Evolutionary conservation across 2,888 invertebrate species (phyloP).

Genomic region (Hemaris fuciformis): DNA sequence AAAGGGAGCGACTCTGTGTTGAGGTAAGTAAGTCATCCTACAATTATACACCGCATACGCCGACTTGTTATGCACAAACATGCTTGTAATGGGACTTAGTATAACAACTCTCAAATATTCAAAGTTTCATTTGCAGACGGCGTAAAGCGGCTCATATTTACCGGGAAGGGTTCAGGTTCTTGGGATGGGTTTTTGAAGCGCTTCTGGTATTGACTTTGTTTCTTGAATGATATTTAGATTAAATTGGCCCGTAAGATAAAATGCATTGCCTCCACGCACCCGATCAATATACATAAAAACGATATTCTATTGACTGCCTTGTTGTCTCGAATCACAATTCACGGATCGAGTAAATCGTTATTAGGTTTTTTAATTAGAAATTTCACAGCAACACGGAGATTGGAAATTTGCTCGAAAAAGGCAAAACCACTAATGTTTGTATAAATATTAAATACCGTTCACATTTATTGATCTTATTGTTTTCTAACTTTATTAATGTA

Average conservation of each 20-base stretch:
- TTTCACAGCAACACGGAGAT: too few species aligned
- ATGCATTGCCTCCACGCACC: not conserved
- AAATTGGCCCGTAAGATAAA: not conserved
- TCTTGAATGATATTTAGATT: not conserved
- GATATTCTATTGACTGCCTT: not conserved
- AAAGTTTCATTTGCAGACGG: constrained; percentile 41
- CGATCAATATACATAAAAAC: not conserved
- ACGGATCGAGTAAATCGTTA: too few species aligned
- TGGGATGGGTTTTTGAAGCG: constrained; percentile 26
- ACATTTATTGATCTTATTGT: too few species aligned
- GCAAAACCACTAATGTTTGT: too few species aligned
- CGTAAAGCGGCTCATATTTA: constrained; percentile 44
- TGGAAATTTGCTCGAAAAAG: too few species aligned
- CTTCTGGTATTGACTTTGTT: constrained; percentile 28
- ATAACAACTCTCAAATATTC: constrained; percentile 48
- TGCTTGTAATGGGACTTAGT: constrained; percentile 41
- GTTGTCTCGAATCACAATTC: too few species aligned
- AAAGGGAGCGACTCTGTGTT: constrained; percentile 19
- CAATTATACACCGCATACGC: constrained; percentile 35
- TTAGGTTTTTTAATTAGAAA: too few species aligned
- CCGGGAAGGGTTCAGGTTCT: constrained; percentile 42
- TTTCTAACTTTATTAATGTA: too few species aligned
- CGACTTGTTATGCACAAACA: constrained; percentile 42
- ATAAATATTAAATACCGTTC: too few species aligned
- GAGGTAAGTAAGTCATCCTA: constrained; percentile 46